Percentiles rank a stretch among this genome's conserved stretches.
Conservation (phyloP, 1,140 invertebrate species). For the Drosophila grimshawi region DNA sequence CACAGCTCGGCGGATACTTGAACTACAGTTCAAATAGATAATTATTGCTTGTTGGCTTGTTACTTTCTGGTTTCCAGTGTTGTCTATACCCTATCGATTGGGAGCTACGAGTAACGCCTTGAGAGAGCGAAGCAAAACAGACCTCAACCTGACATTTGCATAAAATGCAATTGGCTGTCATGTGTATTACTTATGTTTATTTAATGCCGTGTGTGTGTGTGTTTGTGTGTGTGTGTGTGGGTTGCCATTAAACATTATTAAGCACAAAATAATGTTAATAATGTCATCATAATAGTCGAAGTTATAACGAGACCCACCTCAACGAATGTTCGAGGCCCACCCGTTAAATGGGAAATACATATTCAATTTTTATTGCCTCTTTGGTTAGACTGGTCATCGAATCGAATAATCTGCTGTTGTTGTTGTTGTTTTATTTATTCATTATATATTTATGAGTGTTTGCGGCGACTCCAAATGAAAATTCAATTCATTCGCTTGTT, state of each 20-base stretch:
- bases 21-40: conserved; percentile 72
- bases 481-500: conserved; percentile 59
- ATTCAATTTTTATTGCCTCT: conserved; percentile 21
- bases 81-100: conserved; percentile 23
- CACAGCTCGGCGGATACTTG: conserved; percentile 46
- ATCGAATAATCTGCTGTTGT: no score
- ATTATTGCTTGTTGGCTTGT: conserved; percentile 36
- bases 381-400: conserved; percentile 9
- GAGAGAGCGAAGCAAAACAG: conserved; percentile 37
- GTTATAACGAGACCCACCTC: conserved; percentile 47
- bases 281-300: conserved; percentile 65
- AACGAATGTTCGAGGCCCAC: conserved; percentile 8
- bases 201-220: conserved; percentile 44
- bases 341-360: conserved; percentile 25
- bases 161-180: conserved; percentile 62
- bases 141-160: conserved; percentile 74
- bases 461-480: conserved; percentile 51
- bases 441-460: conserved; percentile 68
- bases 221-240: conserved; percentile 29
- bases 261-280: conserved; percentile 79
- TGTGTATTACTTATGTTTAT: conserved; percentile 41
- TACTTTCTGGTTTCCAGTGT: background rate
- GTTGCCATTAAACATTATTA: conserved; percentile 70
- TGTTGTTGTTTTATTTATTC: conserved; percentile 56
- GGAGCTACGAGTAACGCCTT: conserved; percentile 19